Evolutionary conservation across 1,140 invertebrate genomes (phyloP).

Genomic region (Heliothis subflexa): DNA sequence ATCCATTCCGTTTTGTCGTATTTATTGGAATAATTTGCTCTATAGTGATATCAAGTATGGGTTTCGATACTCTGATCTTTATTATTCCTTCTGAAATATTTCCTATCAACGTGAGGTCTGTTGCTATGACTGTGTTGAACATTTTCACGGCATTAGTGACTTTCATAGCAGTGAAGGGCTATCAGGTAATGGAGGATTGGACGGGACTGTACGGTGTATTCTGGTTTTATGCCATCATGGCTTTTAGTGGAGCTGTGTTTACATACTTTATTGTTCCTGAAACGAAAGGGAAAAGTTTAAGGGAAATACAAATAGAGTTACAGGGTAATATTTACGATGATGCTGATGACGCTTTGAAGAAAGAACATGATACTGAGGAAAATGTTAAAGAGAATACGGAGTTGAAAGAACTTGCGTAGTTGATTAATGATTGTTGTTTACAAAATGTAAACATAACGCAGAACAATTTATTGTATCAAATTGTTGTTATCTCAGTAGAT

Average conservation of each 20-base stretch:
- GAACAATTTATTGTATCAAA: no score
- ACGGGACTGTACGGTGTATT: slow-evolving; percentile 85
- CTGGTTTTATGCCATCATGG: slow-evolving; percentile 82
- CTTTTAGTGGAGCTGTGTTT: slow-evolving; percentile 85
- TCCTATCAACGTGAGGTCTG: slow-evolving; percentile 87
- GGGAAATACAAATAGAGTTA: slow-evolving; percentile 88
- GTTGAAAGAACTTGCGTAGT: slow-evolving; percentile 5
- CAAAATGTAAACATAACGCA: no score
- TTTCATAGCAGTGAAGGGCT: slow-evolving; percentile 84
- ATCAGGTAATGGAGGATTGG: slow-evolving; percentile 81
- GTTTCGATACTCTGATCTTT: slow-evolving; percentile 86
- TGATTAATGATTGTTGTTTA: neutral
- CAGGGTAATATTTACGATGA: slow-evolving; percentile 62
- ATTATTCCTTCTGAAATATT: slow-evolving; percentile 88
- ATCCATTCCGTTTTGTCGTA: slow-evolving; percentile 78
- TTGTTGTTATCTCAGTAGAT: no score
- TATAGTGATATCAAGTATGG: slow-evolving; percentile 86
- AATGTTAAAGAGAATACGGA: slow-evolving; percentile 31
- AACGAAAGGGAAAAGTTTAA: slow-evolving; percentile 89
- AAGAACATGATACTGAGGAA: neutral
- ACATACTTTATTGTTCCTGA: slow-evolving; percentile 89
- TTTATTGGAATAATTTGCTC: slow-evolving; percentile 86
- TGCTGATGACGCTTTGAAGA: slow-evolving; percentile 32
- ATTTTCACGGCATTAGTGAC: slow-evolving; percentile 75
- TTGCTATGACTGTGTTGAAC: slow-evolving; percentile 81